Base-by-base conservation (phyloP, 1,140 invertebrate genomes). In the Mactra quadrangularis region DNA sequence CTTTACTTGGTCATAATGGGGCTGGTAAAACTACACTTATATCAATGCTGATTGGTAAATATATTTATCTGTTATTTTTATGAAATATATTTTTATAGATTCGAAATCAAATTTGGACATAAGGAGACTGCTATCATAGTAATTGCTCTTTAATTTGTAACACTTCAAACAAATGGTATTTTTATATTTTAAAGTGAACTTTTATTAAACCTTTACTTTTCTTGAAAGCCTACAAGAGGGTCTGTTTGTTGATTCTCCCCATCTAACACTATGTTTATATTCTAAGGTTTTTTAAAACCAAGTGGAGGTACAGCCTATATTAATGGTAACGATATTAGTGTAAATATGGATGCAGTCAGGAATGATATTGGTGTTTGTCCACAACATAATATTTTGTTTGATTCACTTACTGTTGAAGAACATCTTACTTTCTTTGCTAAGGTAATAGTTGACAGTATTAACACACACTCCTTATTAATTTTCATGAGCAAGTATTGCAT, bases 1-100 rank as follows among this genome's bases (percentile, higher is more conserved):
- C 96, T 7, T 94, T 98, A 57, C 93, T 98, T 52, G 97, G 97
- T 0, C 97, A 97, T 89, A 98, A 98, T 91, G 97, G 97, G 0
- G 97, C 97, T 77, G 93, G 93, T 19, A 93, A 93, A 71, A 93
- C 92, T 71, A 93, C 92, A 29, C 86, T 90, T 2, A 86, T 93
- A 33, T 93, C 93, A 74, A 93, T 94, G 79, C 74, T 94, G 29
- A 93, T 92, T 50, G 94, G 94, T 81, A 70, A 15, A 93, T 94
- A 15, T 86, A 77, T 6, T 93, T 91, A 7, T 85, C 68, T 7
- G 88, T 94, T 4, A 87, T 91, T 62, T 92, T 91, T 22, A 64
- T 89, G 88, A 89, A 91, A 84, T 88, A 85, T 64, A 64, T 45
- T 31, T 60, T 27, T 19, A 31, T 60, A 3, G 33, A 60, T n/a